A percentile compares a stretch with the other conserved stretches of the same genome.
These are phyloP conservation scores for Barbus barbus DNA, from an alignment of 2,113 vertebrate species.

Conservation along the genomic window DNA sequence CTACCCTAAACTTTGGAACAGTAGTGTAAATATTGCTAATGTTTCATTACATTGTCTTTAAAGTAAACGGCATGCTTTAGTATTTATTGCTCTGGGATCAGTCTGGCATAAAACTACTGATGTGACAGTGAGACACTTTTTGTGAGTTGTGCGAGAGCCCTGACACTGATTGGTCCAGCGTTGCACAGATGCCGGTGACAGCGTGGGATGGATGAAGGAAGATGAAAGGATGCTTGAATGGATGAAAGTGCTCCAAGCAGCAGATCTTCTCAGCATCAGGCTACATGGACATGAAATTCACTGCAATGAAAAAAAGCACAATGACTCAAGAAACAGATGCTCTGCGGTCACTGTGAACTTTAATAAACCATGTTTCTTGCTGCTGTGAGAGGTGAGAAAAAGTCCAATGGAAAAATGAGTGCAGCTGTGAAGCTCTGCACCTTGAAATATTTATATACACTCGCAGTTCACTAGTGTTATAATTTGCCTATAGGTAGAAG, in stretches of 20 bases:
- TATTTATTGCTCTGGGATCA: background rate
- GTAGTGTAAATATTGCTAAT: too few species aligned
- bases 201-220: background rate
- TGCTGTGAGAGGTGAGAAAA: background rate
- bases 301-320: background rate
- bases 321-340: background rate
- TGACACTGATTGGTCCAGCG: background rate
- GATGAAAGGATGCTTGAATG: background rate
- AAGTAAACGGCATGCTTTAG: background rate
- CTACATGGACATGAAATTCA: background rate
- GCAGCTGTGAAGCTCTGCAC: background rate
- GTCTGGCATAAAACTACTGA: background rate
- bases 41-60: too few species aligned
- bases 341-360: conserved; percentile 19
- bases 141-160: background rate
- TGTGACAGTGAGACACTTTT: background rate
- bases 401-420: background rate
- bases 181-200: background rate
- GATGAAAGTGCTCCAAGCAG: background rate
- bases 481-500: too few species aligned
- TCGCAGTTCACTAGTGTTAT: background rate
- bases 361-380: background rate
- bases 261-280: background rate
- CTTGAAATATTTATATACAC: background rate
- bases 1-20: too few species aligned